phyloP scores from a whole-genome alignment of 2,113 vertebrate genomes.

The Sinocyclocheilus rhinocerous region DNA sequence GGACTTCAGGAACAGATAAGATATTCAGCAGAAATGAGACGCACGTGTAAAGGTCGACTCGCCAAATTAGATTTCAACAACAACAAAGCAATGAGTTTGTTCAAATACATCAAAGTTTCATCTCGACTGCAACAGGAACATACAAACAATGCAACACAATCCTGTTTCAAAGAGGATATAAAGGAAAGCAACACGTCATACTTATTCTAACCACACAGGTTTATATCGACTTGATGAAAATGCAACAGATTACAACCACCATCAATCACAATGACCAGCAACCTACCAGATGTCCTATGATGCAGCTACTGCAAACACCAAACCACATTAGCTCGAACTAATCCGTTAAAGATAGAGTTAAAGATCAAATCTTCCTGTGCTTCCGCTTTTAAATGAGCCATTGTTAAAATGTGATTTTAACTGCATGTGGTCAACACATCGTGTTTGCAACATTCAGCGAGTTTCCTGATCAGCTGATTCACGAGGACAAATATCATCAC shows the following conservation, averaged over 20 bases:
- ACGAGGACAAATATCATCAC: constrained; percentile 43
- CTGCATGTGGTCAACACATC: constrained; percentile 27
- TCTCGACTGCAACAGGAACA: not conserved
- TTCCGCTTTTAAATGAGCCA: constrained; percentile 38
- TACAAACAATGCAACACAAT: not conserved
- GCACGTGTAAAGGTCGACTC: not conserved
- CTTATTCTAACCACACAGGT: not conserved
- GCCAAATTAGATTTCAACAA: constrained; percentile 9
- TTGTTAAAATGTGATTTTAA: constrained; percentile 33
- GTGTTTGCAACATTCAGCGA: constrained; percentile 33
- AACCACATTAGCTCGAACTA: not conserved
- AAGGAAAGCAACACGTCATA: not conserved
- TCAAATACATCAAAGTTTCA: not conserved
- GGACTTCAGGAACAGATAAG: constrained; percentile 3
- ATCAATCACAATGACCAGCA: not conserved
- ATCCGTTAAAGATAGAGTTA: too few species aligned
- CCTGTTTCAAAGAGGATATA: not conserved
- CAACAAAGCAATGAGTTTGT: not conserved
- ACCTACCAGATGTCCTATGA: constrained; percentile 27
- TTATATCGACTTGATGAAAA: not conserved
- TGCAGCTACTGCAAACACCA: not conserved
- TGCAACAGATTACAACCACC: not conserved
- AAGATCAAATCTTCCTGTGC: not conserved
- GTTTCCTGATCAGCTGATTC: constrained; percentile 71
- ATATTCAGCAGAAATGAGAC: not conserved